Evolutionary conservation across 2,113 vertebrate genomes (phyloP), one percentile per base, ranked within the genome.

Genomic region (Carettochelys insculpta): DNA sequence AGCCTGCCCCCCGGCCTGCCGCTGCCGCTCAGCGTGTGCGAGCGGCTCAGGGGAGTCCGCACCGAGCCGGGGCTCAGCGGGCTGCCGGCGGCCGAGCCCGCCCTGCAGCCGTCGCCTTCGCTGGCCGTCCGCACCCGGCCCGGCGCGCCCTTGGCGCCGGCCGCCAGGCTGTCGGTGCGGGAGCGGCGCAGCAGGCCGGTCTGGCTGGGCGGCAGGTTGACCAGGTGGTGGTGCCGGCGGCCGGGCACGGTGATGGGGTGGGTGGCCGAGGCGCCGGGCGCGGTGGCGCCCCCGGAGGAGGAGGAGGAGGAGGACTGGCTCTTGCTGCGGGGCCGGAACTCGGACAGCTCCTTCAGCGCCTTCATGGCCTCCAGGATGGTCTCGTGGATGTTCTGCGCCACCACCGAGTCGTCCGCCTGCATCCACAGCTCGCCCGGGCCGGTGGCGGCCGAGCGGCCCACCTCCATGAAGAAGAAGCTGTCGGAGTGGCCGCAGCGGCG

Each of bases 401-500:
- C 99, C 94, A 99, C 99, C 1, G 98, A 98, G 96, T 99, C 99
- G 68, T 99, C 99, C 1, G 98, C 99, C 94, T 99, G 99, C 99
- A 99, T 99, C 99, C 99, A 99, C 38, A 99, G 96, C 97, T 99
- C 99, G 8, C 99, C 99, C 13, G 99, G 99, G n/a, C 99, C 99
- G 20, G 98, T 99, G 94, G 98, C 98, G 2, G 99, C 98, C 2
- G 99, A 99, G 58, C 99, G 98, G 65, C 99, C 99, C 82, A 99
- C 99, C 96, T 99, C 99, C 29, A 99, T 99, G 97, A 99, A 99
- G 96, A 99, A 99, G 86, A 99, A 99, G 95, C 98, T 99, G 97
- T 99, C 99, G 11, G 99, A 99, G 98, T 99, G 99, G 78, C 99
- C 99, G 96, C 99, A 99, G 93, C 99, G 98, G 82, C 99, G 98